Evolutionary conservation across 2,797 vertebrate species (phyloP), one percentile per base, ranked within the genome.

Genomic region (Anabas testudineus): DNA sequence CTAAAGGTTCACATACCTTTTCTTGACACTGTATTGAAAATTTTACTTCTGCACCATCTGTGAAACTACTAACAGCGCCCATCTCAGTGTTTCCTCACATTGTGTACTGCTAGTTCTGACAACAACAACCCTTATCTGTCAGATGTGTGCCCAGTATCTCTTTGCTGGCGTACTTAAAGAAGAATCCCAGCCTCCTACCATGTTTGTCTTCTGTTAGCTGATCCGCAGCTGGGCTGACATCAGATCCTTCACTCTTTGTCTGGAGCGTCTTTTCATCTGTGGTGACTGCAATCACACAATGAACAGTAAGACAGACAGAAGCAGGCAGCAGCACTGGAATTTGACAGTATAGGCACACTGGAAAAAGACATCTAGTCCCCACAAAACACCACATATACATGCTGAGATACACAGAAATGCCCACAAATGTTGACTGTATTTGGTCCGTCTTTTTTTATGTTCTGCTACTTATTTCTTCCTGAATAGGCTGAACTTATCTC

Each of bases 131-230:
- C 63, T 77, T 79, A 84, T 91, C 85, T 74, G 64, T 75, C 71
- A 76, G 67, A 67, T 39, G 57, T 43, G 55, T 58, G 58, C 61
- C 80, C 76, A 67, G 69, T 62, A 73, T 75, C 74, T 75, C 72
- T 71, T 59, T 53, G 45, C 67, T 37, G 48, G 52, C 74, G 67
- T 54, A 49, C 66, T 61, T 34, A 34, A 65, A 63, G 60, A 83
- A 59, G 41, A 63, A 63, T 71, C 74, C 74, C 54, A 65, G 77
- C 56, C 66, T 81, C 89, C 68, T 90, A 94, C 92, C 91, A 30
- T 86, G 84, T 84, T 84, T 87, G 73, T 88, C 81, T 80, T 90
- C 81, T 62, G 87, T 86, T 58, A 86, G 86, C 83, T 88, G 89
- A 88, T 91, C 91, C 72, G 37, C 42, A 36, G 77, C 63, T 8